Percentiles rank a stretch among this genome's conserved stretches.
phyloP scores from a whole-genome alignment of 2,113 vertebrate genomes.

The Trematomus loennbergii region DNA sequence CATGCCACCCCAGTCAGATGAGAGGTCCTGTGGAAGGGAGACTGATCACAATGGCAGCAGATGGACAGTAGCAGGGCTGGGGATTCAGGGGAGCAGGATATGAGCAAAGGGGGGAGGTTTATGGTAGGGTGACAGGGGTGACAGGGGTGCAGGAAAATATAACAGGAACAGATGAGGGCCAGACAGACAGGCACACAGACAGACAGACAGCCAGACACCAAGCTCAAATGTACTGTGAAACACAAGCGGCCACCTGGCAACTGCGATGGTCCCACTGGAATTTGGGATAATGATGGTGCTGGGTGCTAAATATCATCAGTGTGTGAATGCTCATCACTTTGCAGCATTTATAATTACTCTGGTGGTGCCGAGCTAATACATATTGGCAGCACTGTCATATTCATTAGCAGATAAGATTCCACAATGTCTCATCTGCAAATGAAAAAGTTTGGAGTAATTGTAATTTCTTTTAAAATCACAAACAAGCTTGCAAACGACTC shows the following conservation, averaged over 20 bases:
- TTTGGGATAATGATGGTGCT: constrained; percentile 56
- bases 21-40: constrained; percentile 87
- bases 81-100: constrained; percentile 36
- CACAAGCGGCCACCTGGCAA: constrained; percentile 66
- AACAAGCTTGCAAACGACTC: constrained; percentile 58
- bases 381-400: constrained; percentile 74
- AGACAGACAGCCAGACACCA: constrained; percentile 64
- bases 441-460: constrained; percentile 66
- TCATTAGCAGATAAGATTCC: constrained; percentile 78
- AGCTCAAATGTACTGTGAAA: constrained; percentile 91
- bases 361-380: constrained; percentile 70
- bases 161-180: constrained; percentile 64
- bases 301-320: constrained; percentile 69
- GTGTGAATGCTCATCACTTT: constrained; percentile 74
- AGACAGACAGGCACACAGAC: constrained; percentile 54
- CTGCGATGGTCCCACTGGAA: constrained; percentile 52
- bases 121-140: constrained; percentile 38
- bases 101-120: constrained; percentile 47
- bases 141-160: constrained; percentile 55
- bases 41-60: constrained; percentile 97
- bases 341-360: constrained; percentile 76
- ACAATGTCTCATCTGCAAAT: constrained; percentile 64
- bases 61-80: constrained; percentile 69
- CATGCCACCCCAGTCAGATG: constrained; percentile 84
- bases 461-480: constrained; percentile 59